phyloP scores from a whole-genome alignment of 2,113 vertebrate genomes.

The Oncorhynchus clarkii region DNA sequence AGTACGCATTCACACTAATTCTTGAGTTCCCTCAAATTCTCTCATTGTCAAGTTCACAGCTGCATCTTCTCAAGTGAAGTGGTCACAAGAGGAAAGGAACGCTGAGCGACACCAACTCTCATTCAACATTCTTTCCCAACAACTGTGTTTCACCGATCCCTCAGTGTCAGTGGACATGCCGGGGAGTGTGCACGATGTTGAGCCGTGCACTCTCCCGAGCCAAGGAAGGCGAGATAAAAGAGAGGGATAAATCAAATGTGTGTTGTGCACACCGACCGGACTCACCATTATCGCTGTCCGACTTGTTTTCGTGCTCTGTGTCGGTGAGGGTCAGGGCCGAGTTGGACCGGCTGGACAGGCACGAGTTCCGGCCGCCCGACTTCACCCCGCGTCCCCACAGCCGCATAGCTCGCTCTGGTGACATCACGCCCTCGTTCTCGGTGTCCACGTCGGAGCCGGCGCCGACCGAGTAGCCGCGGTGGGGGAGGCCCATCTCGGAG shows the following conservation, averaged over 20 bases:
- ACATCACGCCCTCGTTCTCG: conserved; percentile 91
- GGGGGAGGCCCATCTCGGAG: conserved; percentile 94
- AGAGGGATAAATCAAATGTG: not conserved
- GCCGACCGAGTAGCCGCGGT: conserved; percentile 91
- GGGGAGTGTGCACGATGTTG: not conserved
- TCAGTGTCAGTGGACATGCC: not conserved
- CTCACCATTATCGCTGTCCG: conserved; percentile 97
- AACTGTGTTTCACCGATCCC: too few relatives aligned
- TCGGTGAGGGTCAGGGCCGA: conserved; percentile 96
- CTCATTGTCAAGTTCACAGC: not conserved
- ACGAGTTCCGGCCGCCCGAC: conserved; percentile 92
- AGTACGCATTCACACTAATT: not conserved
- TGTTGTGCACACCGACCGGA: conserved; percentile 4
- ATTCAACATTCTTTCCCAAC: too few relatives aligned
- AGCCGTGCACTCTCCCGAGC: not conserved
- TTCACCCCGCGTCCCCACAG: conserved; percentile 93
- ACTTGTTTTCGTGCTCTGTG: conserved; percentile 98
- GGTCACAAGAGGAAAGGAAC: not conserved
- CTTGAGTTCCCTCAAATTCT: not conserved
- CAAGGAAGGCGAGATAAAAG: not conserved
- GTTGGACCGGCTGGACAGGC: conserved; percentile 97
- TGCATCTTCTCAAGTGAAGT: too few relatives aligned
- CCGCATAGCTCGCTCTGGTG: conserved; percentile 93
- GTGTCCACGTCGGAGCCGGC: conserved; percentile 86
- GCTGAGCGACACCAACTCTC: too few relatives aligned